These are phyloP conservation scores for Grantiella picta DNA, from an alignment of 2,113 vertebrate genomes.

Conservation along the genomic window DNA sequence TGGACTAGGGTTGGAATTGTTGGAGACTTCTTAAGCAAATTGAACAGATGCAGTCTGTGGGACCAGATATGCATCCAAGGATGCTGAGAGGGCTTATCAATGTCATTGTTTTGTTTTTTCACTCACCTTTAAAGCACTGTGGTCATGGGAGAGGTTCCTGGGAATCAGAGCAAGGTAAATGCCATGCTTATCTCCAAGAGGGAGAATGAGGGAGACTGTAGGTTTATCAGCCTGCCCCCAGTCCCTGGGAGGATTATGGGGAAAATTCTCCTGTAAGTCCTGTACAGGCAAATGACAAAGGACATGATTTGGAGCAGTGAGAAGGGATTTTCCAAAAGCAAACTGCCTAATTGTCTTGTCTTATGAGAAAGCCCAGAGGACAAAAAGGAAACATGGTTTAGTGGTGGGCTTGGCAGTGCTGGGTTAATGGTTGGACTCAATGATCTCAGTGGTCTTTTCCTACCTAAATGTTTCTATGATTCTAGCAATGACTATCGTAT, in stretches of 20 bases:
- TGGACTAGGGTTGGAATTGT: neutral
- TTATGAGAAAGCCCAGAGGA: neutral
- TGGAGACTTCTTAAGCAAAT: neutral
- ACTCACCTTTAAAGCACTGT: neutral
- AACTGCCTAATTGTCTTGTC: neutral
- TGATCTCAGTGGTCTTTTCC: neutral
- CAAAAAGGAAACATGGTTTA: neutral
- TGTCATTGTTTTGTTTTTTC: neutral
- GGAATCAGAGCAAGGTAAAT: neutral
- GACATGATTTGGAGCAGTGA: neutral
- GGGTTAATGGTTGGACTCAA: neutral
- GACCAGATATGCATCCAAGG: neutral
- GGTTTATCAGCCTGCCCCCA: neutral
- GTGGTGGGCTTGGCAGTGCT: neutral
- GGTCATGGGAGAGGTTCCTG: neutral
- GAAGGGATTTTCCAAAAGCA: neutral
- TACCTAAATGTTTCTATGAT: neutral
- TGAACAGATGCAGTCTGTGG: neutral
- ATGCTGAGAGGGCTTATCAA: neutral
- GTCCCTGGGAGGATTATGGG: neutral
- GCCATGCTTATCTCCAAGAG: neutral
- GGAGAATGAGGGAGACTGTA: fast-evolving
- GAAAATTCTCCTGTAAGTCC: neutral
- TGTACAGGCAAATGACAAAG: neutral
- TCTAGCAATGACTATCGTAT: neutral